Percentiles rank a stretch among this genome's conserved stretches.
phyloP scores from a whole-genome alignment of 2,888 invertebrate genomes.

The Campoplex capitator region DNA sequence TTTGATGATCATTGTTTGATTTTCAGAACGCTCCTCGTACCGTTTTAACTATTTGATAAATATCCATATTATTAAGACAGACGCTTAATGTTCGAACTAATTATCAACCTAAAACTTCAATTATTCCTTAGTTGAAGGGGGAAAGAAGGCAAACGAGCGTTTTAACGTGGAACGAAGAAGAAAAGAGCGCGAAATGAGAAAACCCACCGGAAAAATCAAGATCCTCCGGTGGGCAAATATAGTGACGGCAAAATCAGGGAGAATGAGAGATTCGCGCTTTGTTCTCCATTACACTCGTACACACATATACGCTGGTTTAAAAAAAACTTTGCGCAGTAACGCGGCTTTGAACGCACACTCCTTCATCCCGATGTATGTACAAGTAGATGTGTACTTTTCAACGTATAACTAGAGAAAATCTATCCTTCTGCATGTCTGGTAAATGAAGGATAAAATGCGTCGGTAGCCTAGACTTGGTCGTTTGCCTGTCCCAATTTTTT shows the following conservation, averaged over 20 bases:
- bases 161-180: background rate
- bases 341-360: background rate
- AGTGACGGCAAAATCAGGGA: constrained; percentile 8
- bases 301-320: background rate
- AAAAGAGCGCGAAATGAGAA: constrained; percentile 11
- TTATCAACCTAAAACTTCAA: background rate
- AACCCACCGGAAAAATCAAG: constrained; percentile 23
- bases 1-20: constrained; percentile 3
- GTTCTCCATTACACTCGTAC: constrained; percentile 30
- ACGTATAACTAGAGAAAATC: constrained; percentile 72
- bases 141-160: constrained; percentile 29
- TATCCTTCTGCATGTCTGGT: constrained; percentile 73
- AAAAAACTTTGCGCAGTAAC: constrained; percentile 13
- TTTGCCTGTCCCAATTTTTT: constrained; percentile 58
- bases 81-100: background rate
- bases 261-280: constrained; percentile 42
- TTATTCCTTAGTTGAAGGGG: background rate
- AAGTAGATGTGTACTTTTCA: constrained; percentile 27
- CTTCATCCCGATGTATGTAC: background rate
- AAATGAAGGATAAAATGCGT: constrained; percentile 75
- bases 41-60: background rate
- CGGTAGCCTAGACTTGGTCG: constrained; percentile 61
- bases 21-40: background rate
- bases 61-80: background rate
- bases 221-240: constrained; percentile 25